A percentile compares a stretch with the other conserved stretches of the same genome.
These are phyloP conservation scores for Eupithecia exiguata DNA, from an alignment of 2,888 invertebrate genomes.

Conservation along the genomic window DNA sequence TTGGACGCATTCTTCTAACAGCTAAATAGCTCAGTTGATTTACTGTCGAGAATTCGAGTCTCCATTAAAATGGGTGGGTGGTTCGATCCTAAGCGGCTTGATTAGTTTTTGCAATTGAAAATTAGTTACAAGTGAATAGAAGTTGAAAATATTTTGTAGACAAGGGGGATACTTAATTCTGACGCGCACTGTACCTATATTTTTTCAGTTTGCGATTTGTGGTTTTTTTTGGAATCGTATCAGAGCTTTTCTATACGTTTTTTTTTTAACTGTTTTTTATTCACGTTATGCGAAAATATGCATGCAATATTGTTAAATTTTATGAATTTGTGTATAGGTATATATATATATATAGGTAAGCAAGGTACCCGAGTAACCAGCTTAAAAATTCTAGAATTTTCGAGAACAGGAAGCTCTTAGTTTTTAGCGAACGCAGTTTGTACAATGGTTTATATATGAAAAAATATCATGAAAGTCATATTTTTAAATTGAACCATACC, in stretches of 20 bases:
- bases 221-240: constrained; percentile 10
- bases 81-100: too few species aligned
- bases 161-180: too few species aligned
- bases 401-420: neutral
- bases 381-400: neutral
- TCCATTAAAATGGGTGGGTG: too few species aligned
- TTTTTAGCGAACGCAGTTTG: neutral
- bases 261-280: neutral
- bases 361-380: neutral
- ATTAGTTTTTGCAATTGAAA: too few species aligned
- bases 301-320: neutral
- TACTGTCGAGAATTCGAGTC: too few species aligned
- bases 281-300: neutral
- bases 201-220: constrained; percentile 12
- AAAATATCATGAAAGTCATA: neutral
- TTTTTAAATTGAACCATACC: constrained; percentile 50
- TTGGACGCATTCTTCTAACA: too few species aligned
- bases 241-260: neutral
- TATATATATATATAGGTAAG: too few species aligned
- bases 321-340: too few species aligned
- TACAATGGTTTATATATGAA: neutral
- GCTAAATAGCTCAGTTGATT: too few species aligned
- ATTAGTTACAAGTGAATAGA: too few species aligned
- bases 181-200: too few species aligned
- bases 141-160: too few species aligned